Evolutionary conservation across 2,113 vertebrate species (phyloP).

Genomic region (Bujurquina vittata): DNA sequence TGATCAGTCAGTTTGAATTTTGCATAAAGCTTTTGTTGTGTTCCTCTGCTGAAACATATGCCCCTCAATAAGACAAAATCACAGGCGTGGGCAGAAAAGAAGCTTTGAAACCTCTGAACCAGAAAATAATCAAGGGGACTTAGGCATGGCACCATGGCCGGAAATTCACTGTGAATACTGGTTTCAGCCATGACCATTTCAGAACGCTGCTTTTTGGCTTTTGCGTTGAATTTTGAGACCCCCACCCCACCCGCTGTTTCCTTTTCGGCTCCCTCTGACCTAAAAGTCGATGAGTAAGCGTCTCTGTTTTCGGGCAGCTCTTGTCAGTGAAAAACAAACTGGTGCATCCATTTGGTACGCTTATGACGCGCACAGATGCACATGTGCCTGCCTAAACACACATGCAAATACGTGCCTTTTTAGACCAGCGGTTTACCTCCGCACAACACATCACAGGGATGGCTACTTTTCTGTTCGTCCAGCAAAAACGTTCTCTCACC

Average conservation of each 20-base stretch:
- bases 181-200: slow-evolving; percentile 76
- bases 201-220: slow-evolving; percentile 67
- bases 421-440: slow-evolving; percentile 39
- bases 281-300: slow-evolving; percentile 66
- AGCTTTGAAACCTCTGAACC: slow-evolving; percentile 75
- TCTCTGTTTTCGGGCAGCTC: slow-evolving; percentile 66
- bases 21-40: slow-evolving; percentile 35
- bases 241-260: slow-evolving; percentile 18
- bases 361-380: slow-evolving; percentile 34
- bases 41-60: slow-evolving; percentile 63
- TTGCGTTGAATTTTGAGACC: slow-evolving; percentile 52
- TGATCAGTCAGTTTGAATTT: slow-evolving; percentile 73
- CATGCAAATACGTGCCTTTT: slow-evolving; percentile 22
- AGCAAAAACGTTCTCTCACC: slow-evolving; percentile 51
- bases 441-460: slow-evolving; percentile 56
- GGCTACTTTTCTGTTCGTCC: slow-evolving; percentile 65
- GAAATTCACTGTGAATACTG: slow-evolving; percentile 78
- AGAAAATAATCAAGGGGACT: slow-evolving; percentile 79
- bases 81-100: slow-evolving; percentile 60
- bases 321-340: slow-evolving; percentile 57
- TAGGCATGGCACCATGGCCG: slow-evolving; percentile 71
- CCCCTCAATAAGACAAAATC: slow-evolving; percentile 60
- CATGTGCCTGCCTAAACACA: background rate
- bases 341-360: slow-evolving; percentile 30
- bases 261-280: slow-evolving; percentile 50